Evolutionary conservation across 2,797 vertebrate species (phyloP), one percentile per base, ranked within the genome.

Genomic region (Sebastes iracundus): DNA sequence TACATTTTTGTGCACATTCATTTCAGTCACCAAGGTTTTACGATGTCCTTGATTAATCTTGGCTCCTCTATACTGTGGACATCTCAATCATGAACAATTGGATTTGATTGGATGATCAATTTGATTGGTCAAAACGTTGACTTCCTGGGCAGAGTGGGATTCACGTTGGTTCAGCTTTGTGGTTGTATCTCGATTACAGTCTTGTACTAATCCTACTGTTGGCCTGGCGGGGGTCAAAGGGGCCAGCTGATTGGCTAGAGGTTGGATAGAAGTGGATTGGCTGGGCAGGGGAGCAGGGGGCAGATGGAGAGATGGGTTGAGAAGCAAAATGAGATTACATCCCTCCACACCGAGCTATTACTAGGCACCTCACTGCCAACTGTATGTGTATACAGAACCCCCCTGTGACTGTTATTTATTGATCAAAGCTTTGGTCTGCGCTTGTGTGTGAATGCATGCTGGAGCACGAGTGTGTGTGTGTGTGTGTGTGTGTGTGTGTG

Each of bases 281-380:
- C 28, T 81, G 74, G 73, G 75, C 77, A 77, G 78, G 74, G 18
- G 79, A 72, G 79, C 75, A 81, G 86, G 58, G 88, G 70, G 38
- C 88, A 93, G 87, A 88, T 92, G 82, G 88, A 92, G 84, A 85
- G 73, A 81, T 73, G 59, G 75, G 68, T 74, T 77, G 27, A 80
- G 85, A 89, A 86, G 86, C 84, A 93, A 93, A 89, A 77, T 89
- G 73, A 91, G 87, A 86, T 93, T 88, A 92, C 35, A 84, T 69
- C 69, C 80, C 71, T 72, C 30, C 71, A 81, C 80, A 84, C 66
- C 2, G 53, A 88, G 88, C 72, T 82, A 83, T 86, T 84, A 87
- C 82, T 6, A 69, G 60, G 59, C 86, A 78, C 85, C 71, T 83
- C 73, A 16, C 61, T 25, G 69, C 64, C 75, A 63, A 73, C 65